These are phyloP conservation scores for Drosophila prosaltans DNA, from an alignment of 1,140 invertebrate species.

Conservation along the genomic window DNA sequence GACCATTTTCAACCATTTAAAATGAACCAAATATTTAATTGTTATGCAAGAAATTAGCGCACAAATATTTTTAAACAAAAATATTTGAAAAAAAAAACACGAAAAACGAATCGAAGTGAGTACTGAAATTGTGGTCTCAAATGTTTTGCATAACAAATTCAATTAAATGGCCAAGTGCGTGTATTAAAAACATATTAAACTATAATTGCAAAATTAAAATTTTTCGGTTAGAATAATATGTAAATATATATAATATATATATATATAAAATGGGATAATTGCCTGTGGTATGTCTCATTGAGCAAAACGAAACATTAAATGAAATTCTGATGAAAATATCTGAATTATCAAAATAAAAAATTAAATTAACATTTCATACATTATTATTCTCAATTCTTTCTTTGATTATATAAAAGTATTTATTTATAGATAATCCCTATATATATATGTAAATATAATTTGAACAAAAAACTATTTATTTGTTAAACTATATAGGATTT, in stretches of 20 bases:
- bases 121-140: slow-evolving; percentile 5
- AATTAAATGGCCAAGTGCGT: slow-evolving; percentile 54
- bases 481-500: too few species aligned
- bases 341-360: not conserved
- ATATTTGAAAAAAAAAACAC: slow-evolving; percentile 4
- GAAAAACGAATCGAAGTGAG: slow-evolving; percentile 17
- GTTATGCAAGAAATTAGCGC: slow-evolving; percentile 31
- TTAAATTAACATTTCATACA: not conserved
- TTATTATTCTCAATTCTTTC: not conserved
- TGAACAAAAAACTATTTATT: too few species aligned
- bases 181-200: slow-evolving; percentile 63
- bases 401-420: too few species aligned
- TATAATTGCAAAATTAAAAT: slow-evolving; percentile 70
- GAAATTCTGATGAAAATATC: not conserved
- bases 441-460: too few species aligned
- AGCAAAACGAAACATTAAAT: not conserved
- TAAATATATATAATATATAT: slow-evolving; percentile 15
- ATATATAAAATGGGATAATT: slow-evolving; percentile 38
- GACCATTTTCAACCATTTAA: slow-evolving; percentile 23
- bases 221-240: slow-evolving; percentile 43
- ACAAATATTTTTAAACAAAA: not conserved
- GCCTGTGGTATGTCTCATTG: not conserved
- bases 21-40: slow-evolving; percentile 61
- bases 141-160: slow-evolving; percentile 67
- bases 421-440: too few species aligned